Conservation (phyloP, 2,113 vertebrate species). For the Galeopterus variegatus region DNA sequence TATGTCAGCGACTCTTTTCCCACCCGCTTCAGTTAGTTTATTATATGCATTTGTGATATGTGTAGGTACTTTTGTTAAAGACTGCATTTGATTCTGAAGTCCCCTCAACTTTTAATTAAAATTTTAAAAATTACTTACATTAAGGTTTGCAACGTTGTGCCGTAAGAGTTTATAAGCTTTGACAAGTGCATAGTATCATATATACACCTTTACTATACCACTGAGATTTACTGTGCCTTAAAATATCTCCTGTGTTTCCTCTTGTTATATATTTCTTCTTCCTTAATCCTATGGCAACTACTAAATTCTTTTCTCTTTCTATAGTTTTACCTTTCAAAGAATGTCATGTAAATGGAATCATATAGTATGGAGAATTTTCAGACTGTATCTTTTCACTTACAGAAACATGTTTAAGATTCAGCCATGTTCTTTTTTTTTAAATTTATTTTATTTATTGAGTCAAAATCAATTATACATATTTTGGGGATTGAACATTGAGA, state of each 20-base stretch:
- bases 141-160: background rate
- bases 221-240: background rate
- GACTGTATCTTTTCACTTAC: background rate
- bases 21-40: background rate
- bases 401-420: background rate
- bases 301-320: background rate
- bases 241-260: background rate
- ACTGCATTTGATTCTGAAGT: background rate
- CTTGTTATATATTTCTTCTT: background rate
- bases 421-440: background rate
- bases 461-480: too few species aligned
- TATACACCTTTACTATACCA: background rate
- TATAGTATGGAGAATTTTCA: background rate
- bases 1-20: background rate
- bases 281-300: background rate
- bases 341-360: background rate
- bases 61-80: background rate
- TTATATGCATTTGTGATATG: background rate
- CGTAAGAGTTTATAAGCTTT: background rate
- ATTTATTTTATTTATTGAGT: too few species aligned
- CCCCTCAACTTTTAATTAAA: background rate
- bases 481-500: too few species aligned
- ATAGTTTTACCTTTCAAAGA: background rate
- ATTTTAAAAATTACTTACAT: background rate
- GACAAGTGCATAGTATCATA: background rate